Evolutionary conservation across 2,797 vertebrate genomes (phyloP).

Genomic region (Coluber constrictor): DNA sequence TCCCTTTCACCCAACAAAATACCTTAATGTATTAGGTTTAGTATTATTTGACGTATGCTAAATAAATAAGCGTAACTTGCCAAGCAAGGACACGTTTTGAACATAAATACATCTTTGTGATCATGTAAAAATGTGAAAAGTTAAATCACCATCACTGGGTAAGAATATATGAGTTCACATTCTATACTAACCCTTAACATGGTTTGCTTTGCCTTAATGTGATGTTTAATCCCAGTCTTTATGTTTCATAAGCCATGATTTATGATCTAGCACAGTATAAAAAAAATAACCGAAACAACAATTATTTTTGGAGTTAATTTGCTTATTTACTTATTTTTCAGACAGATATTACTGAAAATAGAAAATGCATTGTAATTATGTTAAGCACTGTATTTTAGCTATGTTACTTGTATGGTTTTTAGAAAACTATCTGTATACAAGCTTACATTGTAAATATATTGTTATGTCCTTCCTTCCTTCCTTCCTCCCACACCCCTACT

Average conservation of each 20-base stretch:
- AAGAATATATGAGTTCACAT: background rate
- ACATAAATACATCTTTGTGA: background rate
- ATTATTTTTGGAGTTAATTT: background rate
- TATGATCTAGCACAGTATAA: background rate
- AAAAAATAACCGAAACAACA: background rate
- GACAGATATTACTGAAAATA: constrained; percentile 12
- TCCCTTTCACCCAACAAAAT: background rate
- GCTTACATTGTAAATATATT: background rate
- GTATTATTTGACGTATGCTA: background rate
- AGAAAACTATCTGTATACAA: constrained; percentile 13
- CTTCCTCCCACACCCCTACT: no score
- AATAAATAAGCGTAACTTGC: background rate
- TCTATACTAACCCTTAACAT: background rate
- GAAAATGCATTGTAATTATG: background rate
- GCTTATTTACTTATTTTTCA: background rate
- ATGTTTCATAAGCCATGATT: background rate
- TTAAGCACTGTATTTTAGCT: background rate
- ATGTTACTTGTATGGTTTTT: constrained; percentile 12
- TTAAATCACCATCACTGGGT: background rate
- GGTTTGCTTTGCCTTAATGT: background rate
- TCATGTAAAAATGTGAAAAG: background rate
- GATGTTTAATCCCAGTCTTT: background rate
- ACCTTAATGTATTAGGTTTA: no score
- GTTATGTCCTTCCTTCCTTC: background rate
- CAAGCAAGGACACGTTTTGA: background rate